These are phyloP conservation scores for Phylloscopus trochiloides DNA, from an alignment of 2,113 vertebrate genomes.

Conservation along the genomic window DNA sequence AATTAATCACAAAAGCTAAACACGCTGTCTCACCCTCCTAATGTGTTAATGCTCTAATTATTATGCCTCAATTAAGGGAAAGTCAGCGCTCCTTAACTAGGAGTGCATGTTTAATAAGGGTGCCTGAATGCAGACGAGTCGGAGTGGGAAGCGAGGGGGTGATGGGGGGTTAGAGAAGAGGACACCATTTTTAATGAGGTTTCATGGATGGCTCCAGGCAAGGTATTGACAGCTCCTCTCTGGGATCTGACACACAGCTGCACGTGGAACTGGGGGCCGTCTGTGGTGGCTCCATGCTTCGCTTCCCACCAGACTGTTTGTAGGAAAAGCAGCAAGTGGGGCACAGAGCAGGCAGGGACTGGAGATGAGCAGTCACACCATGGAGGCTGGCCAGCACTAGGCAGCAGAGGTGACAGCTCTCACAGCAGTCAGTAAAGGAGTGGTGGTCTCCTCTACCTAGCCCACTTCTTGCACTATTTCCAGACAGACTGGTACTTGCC, in stretches of 20 bases:
- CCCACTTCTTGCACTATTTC: background rate
- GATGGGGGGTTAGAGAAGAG: background rate
- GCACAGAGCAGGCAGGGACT: background rate
- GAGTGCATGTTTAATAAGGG: conserved; percentile 72
- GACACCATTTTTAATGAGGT: conserved; percentile 34
- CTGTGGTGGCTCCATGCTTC: background rate
- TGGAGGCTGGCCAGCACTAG: background rate
- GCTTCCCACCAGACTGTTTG: background rate
- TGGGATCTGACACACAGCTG: conserved; percentile 36
- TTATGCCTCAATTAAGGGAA: conserved; percentile 82
- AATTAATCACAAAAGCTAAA: conserved; percentile 86
- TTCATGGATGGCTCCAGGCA: conserved; percentile 13
- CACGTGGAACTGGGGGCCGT: background rate
- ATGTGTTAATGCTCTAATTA: conserved; percentile 86
- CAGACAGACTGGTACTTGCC: background rate
- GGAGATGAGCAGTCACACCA: background rate
- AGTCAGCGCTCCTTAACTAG: conserved; percentile 74
- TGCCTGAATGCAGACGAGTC: conserved; percentile 2
- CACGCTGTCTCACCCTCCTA: conserved; percentile 81
- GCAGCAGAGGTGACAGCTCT: background rate
- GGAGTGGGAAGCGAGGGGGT: background rate
- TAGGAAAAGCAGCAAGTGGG: background rate
- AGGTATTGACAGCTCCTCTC: conserved; percentile 28
- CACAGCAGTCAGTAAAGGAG: background rate
- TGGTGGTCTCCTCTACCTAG: background rate